Conservation (phyloP, 1,140 invertebrate species). For the Drosophila nigrodunni region DNA sequence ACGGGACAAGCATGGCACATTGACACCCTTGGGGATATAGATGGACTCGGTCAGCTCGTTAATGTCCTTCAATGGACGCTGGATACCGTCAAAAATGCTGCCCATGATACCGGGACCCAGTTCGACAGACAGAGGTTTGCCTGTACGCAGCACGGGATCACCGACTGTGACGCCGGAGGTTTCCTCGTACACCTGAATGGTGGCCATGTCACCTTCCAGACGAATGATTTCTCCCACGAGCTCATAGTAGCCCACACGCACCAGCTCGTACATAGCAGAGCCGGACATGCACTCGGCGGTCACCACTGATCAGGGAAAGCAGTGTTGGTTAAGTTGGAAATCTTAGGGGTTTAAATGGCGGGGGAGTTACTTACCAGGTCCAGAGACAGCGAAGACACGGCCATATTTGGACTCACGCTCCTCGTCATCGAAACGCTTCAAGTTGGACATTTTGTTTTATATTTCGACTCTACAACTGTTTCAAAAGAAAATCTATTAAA, state of each 20-base stretch:
- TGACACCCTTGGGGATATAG: slow-evolving; percentile 99
- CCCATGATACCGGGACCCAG: slow-evolving; percentile 99
- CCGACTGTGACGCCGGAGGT: slow-evolving; percentile 99
- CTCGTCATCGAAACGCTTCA: slow-evolving; percentile 92
- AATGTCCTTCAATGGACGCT: slow-evolving; percentile 99
- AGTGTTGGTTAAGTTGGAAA: not conserved
- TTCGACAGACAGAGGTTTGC: slow-evolving; percentile 97
- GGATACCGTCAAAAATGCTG: slow-evolving; percentile 99
- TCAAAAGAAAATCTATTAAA: slow-evolving; percentile 1
- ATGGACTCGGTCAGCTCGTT: slow-evolving; percentile 97
- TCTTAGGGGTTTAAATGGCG: not conserved
- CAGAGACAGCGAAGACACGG: slow-evolving; percentile 98
- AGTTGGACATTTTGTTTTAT: slow-evolving; percentile 86
- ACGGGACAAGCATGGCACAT: slow-evolving; percentile 94
- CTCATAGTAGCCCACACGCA: slow-evolving; percentile 98
- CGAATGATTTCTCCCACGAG: slow-evolving; percentile 99
- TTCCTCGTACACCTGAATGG: slow-evolving; percentile 99
- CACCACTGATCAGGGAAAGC: slow-evolving; percentile 89
- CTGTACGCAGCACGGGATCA: slow-evolving; percentile 98
- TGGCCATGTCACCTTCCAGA: slow-evolving; percentile 99
- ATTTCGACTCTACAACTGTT: slow-evolving; percentile 66
- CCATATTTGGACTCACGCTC: slow-evolving; percentile 96
- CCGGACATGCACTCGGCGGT: slow-evolving; percentile 99
- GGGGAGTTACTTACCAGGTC: slow-evolving; percentile 91
- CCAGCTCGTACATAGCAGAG: slow-evolving; percentile 99